Evolutionary conservation across 2,113 vertebrate species (phyloP).

Genomic region (Tachycineta bicolor): DNA sequence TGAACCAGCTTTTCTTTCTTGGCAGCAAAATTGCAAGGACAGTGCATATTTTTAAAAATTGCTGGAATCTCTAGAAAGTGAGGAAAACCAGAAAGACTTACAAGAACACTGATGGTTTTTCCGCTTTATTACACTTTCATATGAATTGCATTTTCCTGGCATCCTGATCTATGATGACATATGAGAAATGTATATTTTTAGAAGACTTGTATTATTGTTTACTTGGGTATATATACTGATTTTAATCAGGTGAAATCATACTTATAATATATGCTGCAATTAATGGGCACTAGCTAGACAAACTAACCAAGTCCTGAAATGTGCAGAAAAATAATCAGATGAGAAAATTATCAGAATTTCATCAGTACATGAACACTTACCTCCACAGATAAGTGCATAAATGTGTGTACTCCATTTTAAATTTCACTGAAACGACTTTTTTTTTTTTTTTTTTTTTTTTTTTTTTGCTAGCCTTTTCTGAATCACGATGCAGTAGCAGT

Average conservation of each 20-base stretch:
- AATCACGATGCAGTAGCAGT: neutral
- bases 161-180: conserved; percentile 13
- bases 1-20: conserved; percentile 42
- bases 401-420: neutral
- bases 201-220: conserved; percentile 35
- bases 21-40: conserved; percentile 48
- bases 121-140: conserved; percentile 45
- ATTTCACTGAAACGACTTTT: neutral
- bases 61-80: conserved; percentile 40
- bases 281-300: conserved; percentile 24
- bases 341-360: conserved; percentile 30
- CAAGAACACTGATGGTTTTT: conserved; percentile 9
- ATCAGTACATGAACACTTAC: neutral
- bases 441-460: too few relatives aligned
- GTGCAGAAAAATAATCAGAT: conserved; percentile 25
- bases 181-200: conserved; percentile 57
- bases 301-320: conserved; percentile 49
- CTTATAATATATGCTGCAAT: neutral
- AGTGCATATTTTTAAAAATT: conserved; percentile 15
- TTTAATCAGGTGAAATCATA: conserved; percentile 42
- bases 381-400: neutral
- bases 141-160: conserved; percentile 48
- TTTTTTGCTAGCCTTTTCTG: too few relatives aligned
- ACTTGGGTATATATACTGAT: neutral
- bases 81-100: neutral